Evolutionary conservation across 1,140 invertebrate genomes (phyloP).

Genomic region (Bombus sibiricus): DNA sequence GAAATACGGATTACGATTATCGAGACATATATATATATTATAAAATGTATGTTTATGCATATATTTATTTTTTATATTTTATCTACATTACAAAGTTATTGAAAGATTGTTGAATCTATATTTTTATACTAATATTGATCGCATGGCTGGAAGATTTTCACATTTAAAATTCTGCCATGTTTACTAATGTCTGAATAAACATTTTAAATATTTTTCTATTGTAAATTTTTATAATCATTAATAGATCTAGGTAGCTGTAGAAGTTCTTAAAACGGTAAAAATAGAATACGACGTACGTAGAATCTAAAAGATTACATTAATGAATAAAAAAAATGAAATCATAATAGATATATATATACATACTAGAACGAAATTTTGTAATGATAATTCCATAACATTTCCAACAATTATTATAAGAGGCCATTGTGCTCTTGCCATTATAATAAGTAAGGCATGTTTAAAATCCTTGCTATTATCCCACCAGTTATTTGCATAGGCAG

Average conservation of each 20-base stretch:
- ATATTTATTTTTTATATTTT: background rate
- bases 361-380: constrained; percentile 64
- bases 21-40: background rate
- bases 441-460: constrained; percentile 77
- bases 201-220: constrained; percentile 24
- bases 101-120: background rate
- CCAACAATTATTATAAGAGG: constrained; percentile 80
- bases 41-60: background rate
- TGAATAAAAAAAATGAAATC: background rate
- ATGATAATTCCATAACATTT: constrained; percentile 81
- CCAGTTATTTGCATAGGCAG: constrained; percentile 81
- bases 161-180: constrained; percentile 14
- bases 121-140: constrained; percentile 6
- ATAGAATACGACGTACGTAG: constrained; percentile 71
- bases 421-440: constrained; percentile 81
- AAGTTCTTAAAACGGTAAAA: constrained; percentile 69
- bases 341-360: background rate
- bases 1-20: background rate
- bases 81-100: background rate
- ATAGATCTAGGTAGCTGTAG: constrained; percentile 19
- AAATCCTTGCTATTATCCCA: constrained; percentile 74
- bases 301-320: constrained; percentile 61
- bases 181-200: constrained; percentile 19
- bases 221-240: constrained; percentile 4
- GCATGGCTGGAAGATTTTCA: background rate